Evolutionary conservation across 2,888 invertebrate species (phyloP).

Genomic region (Notocelia uddmanniana): DNA sequence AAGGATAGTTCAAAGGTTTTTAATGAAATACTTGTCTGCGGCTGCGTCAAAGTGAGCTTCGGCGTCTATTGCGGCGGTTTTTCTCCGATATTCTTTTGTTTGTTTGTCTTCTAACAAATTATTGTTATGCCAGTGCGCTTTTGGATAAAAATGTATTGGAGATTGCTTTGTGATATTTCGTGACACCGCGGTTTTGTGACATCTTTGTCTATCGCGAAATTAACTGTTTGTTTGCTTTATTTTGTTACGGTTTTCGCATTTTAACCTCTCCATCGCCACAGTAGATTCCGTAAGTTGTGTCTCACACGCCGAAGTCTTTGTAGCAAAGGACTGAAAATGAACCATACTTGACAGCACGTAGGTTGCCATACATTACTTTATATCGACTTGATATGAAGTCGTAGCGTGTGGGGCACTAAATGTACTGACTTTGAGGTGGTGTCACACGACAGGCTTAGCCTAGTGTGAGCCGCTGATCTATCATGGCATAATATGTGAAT

Average conservation of each 20-base stretch:
- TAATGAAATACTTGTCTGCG: slow-evolving; percentile 2
- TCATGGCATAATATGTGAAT: too few relatives aligned
- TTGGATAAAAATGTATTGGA: neutral
- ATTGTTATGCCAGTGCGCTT: neutral
- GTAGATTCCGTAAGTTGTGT: too few relatives aligned
- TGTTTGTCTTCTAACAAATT: neutral
- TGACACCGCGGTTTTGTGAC: neutral
- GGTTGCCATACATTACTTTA: too few relatives aligned
- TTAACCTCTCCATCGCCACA: too few relatives aligned
- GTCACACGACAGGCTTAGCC: too few relatives aligned
- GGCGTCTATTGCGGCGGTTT: neutral
- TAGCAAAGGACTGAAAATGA: too few relatives aligned
- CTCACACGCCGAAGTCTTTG: too few relatives aligned
- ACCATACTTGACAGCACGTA: too few relatives aligned
- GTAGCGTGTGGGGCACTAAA: too few relatives aligned
- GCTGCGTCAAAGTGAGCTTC: neutral
- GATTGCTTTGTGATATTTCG: neutral
- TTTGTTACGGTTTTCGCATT: neutral
- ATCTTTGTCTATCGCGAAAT: neutral
- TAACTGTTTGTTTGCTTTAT: neutral
- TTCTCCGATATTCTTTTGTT: neutral
- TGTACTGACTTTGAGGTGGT: too few relatives aligned
- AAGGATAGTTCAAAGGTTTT: slow-evolving; percentile 1
- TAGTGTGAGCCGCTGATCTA: too few relatives aligned
- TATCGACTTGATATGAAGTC: too few relatives aligned